A percentile compares a stretch with the other conserved stretches of the same genome.
Conservation (phyloP, 64 coral and sea anemone species). For the Stichodactyla helianthus region DNA sequence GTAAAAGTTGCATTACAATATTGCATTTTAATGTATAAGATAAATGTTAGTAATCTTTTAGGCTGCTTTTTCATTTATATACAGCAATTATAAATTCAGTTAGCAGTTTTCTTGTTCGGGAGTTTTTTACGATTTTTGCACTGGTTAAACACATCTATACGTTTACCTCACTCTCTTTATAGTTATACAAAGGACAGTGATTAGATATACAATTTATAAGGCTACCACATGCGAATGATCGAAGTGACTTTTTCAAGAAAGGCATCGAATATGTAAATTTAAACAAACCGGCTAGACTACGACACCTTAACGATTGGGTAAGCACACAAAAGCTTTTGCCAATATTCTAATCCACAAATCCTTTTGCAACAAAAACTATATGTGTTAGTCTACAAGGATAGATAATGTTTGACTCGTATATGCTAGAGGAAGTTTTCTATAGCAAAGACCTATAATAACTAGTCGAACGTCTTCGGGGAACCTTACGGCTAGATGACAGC, state of each 20-base stretch:
- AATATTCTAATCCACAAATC: conserved; percentile 14
- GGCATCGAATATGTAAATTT: background rate
- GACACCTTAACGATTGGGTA: conserved; percentile 6
- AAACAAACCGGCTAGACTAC: background rate
- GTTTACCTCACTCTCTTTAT: too few relatives aligned
- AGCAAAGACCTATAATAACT: background rate
- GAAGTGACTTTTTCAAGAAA: background rate
- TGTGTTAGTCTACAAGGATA: background rate
- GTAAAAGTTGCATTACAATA: too few relatives aligned
- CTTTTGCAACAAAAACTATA: background rate
- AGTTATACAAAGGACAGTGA: too few relatives aligned
- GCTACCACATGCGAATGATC: background rate
- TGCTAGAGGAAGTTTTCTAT: background rate
- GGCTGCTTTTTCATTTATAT: too few relatives aligned
- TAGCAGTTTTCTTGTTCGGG: too few relatives aligned
- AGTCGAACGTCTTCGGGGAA: background rate
- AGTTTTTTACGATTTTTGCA: too few relatives aligned
- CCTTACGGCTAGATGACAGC: background rate
- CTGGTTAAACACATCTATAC: too few relatives aligned
- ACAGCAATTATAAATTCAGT: too few relatives aligned
- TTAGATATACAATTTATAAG: background rate
- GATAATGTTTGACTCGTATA: background rate
- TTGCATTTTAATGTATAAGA: too few relatives aligned
- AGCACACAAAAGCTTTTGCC: conserved; percentile 13
- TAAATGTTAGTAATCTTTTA: too few relatives aligned